Conservation (phyloP, 2,888 invertebrate genomes). For the Lordiphosa andalusiaca region DNA sequence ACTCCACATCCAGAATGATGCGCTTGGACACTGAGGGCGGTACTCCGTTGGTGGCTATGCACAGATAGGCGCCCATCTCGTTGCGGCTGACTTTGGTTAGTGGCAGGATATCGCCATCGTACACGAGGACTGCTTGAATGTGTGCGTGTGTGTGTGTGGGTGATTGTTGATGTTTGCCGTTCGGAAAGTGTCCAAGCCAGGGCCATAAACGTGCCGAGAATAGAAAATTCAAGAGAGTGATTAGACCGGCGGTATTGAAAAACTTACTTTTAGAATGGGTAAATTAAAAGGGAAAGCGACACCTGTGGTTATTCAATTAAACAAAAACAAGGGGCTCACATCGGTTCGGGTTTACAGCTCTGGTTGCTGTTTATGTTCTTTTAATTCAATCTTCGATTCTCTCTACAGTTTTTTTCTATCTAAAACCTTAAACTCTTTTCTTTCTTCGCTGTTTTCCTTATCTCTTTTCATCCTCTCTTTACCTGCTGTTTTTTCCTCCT, state of each 20-base stretch:
- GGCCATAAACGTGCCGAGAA: conserved; percentile 45
- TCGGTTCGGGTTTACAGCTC: too few species aligned
- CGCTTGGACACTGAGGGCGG: conserved; percentile 95
- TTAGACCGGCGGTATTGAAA: not conserved
- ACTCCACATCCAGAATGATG: conserved; percentile 94
- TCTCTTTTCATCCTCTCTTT: too few species aligned
- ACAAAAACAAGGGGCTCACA: too few species aligned
- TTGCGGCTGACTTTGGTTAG: conserved; percentile 92
- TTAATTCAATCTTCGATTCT: too few species aligned
- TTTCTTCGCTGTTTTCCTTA: too few species aligned
- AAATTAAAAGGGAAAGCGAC: not conserved
- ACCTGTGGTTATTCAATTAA: too few species aligned
- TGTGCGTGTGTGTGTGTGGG: conserved; percentile 20
- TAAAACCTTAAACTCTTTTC: too few species aligned
- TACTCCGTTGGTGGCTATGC: conserved; percentile 87
- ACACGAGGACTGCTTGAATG: conserved; percentile 84
- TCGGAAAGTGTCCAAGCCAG: conserved; percentile 47
- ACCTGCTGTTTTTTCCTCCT: too few species aligned
- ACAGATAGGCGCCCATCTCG: conserved; percentile 83
- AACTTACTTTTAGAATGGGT: conserved; percentile 1
- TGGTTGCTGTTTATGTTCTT: too few species aligned
- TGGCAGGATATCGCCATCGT: conserved; percentile 92
- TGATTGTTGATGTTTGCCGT: conserved; percentile 47
- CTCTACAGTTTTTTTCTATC: too few species aligned
- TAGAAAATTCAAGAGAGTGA: conserved; percentile 37